Base-by-base conservation (phyloP, 2,797 vertebrate genomes). In the Calcarius lapponicus region DNA sequence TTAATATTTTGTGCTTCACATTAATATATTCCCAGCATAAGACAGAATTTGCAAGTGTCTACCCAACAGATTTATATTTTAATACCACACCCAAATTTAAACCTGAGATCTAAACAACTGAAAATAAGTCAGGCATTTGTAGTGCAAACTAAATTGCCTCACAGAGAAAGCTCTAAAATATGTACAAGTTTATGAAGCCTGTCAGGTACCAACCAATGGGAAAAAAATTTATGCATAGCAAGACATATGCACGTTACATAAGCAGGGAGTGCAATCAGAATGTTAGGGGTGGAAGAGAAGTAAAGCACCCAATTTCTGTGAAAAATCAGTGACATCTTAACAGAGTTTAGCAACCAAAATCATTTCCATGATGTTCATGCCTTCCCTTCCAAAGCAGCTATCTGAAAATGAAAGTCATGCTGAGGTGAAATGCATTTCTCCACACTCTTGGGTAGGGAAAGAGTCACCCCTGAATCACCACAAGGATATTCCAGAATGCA, bases 271-370 rank as follows among this genome's bases (percentile, higher is more conserved):
- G 34, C 43, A 86, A 78, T 34, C 54, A 70, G 42, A 71, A 57
- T 1, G 1, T 22, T 3, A 24, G 25, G 20, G 10, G 25, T 16
- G 18, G 11, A 2, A 20, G 24, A 54, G 9, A 28, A 12, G 11
- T 8, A 11, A 62, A 40, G 11, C 17, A 72, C 31, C 6, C 14
- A 8, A 7, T 84, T 86, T 54, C 45, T 22, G 18, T 38, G 32
- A 34, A 88, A 90, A 87, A n/a, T 58, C 62, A 62, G 10, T 3
- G 17, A 28, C 38, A 31, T 16, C 54, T 64, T 36, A 45, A 58
- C 18, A 38, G 57, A 48, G 5, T 61, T 92, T 38, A 69, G 26
- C 40, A 89, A 38, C 36, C 13, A 76, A 76, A 72, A 76, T 45
- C 43, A 56, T 53, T 29, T 47, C 9, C 7, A 12, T 17, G 29